A percentile compares a stretch with the other conserved stretches of the same genome.
These are phyloP conservation scores for Oncorhynchus gorbuscha DNA, from an alignment of 2,113 vertebrate species.

Conservation along the genomic window DNA sequence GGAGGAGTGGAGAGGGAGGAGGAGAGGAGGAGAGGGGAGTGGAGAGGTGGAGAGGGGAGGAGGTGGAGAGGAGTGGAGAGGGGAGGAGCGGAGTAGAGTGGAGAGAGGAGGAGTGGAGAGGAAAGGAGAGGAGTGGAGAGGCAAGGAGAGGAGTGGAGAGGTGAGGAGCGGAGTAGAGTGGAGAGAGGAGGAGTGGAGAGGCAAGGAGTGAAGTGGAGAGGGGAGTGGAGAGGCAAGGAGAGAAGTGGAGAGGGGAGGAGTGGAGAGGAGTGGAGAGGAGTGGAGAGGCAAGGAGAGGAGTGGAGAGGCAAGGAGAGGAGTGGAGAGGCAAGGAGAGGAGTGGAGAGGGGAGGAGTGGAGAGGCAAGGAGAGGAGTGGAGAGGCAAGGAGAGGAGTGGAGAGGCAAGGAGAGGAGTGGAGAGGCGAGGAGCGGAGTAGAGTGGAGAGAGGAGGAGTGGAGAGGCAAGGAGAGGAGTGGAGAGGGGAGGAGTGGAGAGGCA, in stretches of 20 bases:
- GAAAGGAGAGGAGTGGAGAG: rapidly evolving
- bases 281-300: not conserved
- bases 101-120: no score
- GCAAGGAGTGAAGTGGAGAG: not conserved
- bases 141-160: not conserved
- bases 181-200: not conserved
- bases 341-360: not conserved
- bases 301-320: not conserved
- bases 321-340: no score
- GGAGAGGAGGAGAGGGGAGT: no score
- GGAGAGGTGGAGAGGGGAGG: rapidly evolving
- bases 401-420: no score
- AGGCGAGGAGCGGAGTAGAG: no score
- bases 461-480: not conserved
- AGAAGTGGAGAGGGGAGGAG: not conserved
- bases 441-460: no score
- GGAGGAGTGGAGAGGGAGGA: slow-evolving; percentile 8
- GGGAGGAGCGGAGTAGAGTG: no score
- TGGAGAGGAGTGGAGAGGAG: not conserved
- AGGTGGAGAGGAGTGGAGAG: no score
- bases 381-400: not conserved
- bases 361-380: no score
- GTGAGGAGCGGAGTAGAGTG: no score
- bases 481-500: not conserved
- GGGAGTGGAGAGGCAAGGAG: no score